Percentiles rank a stretch among this genome's conserved stretches.
These are phyloP conservation scores for Megathymus violae DNA, from an alignment of 1,140 invertebrate genomes.

Conservation along the genomic window DNA sequence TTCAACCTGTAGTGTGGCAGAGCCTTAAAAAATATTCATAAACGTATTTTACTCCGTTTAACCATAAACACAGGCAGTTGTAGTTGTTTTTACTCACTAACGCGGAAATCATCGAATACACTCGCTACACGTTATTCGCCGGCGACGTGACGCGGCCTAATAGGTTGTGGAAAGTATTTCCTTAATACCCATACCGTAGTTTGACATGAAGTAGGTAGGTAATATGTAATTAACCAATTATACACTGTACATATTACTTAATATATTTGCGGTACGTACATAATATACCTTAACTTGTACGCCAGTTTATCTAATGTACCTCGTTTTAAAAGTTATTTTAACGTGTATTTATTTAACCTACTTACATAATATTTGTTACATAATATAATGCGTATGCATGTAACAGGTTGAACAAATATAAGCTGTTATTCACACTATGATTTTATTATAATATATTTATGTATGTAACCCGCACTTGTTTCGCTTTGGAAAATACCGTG, in stretches of 20 bases:
- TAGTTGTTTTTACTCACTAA: too few species aligned
- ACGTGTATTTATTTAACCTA: constrained; percentile 18
- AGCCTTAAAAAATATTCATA: too few species aligned
- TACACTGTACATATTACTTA: constrained; percentile 12
- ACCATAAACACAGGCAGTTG: too few species aligned
- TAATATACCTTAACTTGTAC: constrained; percentile 28
- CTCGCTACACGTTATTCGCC: background rate
- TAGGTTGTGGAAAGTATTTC: constrained; percentile 20
- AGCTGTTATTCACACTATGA: background rate
- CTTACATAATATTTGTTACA: constrained; percentile 3
- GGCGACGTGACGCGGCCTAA: background rate
- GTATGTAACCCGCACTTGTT: too few species aligned
- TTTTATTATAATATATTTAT: too few species aligned
- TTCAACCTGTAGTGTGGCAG: too few species aligned
- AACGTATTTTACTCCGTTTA: too few species aligned
- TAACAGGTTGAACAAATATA: background rate
- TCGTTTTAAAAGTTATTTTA: constrained; percentile 16
- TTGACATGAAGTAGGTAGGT: constrained; percentile 20
- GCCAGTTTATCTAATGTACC: constrained; percentile 12
- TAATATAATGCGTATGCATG: constrained; percentile 1
- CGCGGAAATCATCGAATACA: too few species aligned
- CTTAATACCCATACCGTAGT: constrained; percentile 8
- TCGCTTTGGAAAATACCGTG: too few species aligned
- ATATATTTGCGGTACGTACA: constrained; percentile 3
- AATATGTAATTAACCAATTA: constrained; percentile 27